A percentile compares a stretch with the other conserved stretches of the same genome.
phyloP scores from a whole-genome alignment of 2,888 invertebrate species.

The Elysia crispata region DNA sequence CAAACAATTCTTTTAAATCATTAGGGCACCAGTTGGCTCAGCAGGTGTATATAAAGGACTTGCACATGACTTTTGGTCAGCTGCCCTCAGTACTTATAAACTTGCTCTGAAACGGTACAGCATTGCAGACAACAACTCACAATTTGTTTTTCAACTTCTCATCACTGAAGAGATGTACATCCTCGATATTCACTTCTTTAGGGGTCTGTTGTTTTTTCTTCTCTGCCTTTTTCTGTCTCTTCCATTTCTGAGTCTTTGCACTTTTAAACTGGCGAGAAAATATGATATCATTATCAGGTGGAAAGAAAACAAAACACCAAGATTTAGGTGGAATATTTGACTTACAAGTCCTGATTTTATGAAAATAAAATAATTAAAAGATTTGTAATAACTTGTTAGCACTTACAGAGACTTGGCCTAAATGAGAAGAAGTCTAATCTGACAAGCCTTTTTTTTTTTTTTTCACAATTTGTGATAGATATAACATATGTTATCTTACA shows the following conservation, averaged over 20 bases:
- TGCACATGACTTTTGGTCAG: too few relatives aligned
- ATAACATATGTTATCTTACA: too few relatives aligned
- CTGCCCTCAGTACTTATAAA: background rate
- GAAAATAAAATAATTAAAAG: too few relatives aligned
- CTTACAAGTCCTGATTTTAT: too few relatives aligned
- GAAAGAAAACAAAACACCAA: too few relatives aligned
- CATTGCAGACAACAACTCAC: conserved; percentile 14
- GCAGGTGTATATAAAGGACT: background rate
- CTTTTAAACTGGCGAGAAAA: conserved; percentile 28
- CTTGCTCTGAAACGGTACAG: background rate
- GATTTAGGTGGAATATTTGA: too few relatives aligned
- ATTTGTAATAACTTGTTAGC: too few relatives aligned
- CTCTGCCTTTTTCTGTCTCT: conserved; percentile 41
- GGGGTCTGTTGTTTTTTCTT: conserved; percentile 31
- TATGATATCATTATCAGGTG: too few relatives aligned
- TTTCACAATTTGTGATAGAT: too few relatives aligned
- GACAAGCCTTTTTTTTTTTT: too few relatives aligned
- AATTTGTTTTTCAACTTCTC: conserved; percentile 39
- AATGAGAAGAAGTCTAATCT: too few relatives aligned
- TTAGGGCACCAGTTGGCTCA: background rate
- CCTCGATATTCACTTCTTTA: conserved; percentile 31
- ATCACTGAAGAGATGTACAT: conserved; percentile 40
- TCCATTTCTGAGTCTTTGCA: conserved; percentile 38
- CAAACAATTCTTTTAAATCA: background rate
- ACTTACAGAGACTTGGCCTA: too few relatives aligned